These are phyloP conservation scores for Lasioglossum villosulum DNA, from an alignment of 2,888 invertebrate genomes.

Conservation along the genomic window DNA sequence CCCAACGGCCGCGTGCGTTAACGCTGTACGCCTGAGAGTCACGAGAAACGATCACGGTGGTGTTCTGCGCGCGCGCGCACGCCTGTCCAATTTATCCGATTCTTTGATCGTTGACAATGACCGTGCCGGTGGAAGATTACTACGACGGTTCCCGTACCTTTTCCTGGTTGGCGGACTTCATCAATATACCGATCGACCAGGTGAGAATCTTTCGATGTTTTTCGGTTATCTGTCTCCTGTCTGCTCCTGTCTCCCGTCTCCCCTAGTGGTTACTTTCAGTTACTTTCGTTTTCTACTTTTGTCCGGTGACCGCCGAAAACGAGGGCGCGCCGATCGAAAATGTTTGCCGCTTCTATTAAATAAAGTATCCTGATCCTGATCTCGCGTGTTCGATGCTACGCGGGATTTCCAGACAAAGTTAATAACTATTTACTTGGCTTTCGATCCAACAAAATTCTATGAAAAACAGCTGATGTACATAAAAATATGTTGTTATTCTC, in stretches of 20 bases:
- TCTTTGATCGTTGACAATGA: constrained; percentile 66
- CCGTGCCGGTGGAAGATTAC: constrained; percentile 79
- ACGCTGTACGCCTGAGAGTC: constrained; percentile 5
- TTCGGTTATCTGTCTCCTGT: constrained; percentile 14
- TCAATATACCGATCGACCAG: constrained; percentile 92
- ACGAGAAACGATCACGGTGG: constrained; percentile 26
- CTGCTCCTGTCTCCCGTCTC: too few relatives aligned
- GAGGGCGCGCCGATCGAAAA: constrained; percentile 52
- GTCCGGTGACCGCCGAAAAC: constrained; percentile 31
- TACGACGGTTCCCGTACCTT: constrained; percentile 91
- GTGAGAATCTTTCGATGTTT: constrained; percentile 87
- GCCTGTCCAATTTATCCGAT: constrained; percentile 33
- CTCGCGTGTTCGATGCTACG: neutral
- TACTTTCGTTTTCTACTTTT: constrained; percentile 22
- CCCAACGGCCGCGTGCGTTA: neutral
- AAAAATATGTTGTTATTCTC: too few relatives aligned
- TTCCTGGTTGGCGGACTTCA: constrained; percentile 88
- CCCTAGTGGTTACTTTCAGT: neutral
- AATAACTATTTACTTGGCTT: too few relatives aligned
- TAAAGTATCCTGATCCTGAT: too few relatives aligned
- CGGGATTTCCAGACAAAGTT: neutral
- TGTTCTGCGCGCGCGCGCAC: constrained; percentile 19
- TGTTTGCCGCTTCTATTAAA: constrained; percentile 13
- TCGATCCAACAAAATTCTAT: too few relatives aligned
- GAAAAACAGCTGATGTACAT: too few relatives aligned